Conservation (phyloP, 2,113 vertebrate species). For the Parus major region DNA sequence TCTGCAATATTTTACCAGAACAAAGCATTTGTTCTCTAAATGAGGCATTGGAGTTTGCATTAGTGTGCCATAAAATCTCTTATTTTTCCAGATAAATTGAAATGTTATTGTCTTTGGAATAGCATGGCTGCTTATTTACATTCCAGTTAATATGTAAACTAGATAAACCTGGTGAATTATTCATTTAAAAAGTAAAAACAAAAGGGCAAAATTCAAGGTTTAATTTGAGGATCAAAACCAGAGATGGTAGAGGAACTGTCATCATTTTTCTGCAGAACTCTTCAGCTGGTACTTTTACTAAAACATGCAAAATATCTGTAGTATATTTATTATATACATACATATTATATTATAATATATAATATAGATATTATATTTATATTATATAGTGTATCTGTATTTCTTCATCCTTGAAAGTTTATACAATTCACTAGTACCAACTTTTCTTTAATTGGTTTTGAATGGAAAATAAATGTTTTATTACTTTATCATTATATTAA, state of each 20-base stretch:
- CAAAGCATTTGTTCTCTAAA: slow-evolving; percentile 21
- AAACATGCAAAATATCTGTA: not conserved
- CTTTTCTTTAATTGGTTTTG: not conserved
- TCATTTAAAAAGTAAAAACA: not conserved
- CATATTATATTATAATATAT: too few relatives aligned
- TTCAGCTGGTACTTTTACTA: not conserved
- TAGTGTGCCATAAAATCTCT: slow-evolving; percentile 35
- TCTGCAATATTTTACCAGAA: not conserved
- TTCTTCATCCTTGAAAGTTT: not conserved
- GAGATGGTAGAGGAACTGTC: not conserved
- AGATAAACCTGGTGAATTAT: not conserved
- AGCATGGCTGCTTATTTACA: slow-evolving; percentile 31
- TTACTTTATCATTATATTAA: not conserved
- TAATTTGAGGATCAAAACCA: not conserved
- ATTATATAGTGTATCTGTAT: not conserved
- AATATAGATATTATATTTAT: too few relatives aligned
- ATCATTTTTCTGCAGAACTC: not conserved
- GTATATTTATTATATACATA: too few relatives aligned
- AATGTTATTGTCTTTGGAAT: slow-evolving; percentile 4
- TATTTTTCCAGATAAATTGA: slow-evolving; percentile 41
- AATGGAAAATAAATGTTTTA: not conserved
- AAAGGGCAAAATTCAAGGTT: not conserved
- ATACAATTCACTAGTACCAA: not conserved
- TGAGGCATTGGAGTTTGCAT: slow-evolving; percentile 16
- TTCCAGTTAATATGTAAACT: slow-evolving; percentile 20